Evolutionary conservation across 2,113 vertebrate genomes (phyloP).

Genomic region (Nicator chloris): DNA sequence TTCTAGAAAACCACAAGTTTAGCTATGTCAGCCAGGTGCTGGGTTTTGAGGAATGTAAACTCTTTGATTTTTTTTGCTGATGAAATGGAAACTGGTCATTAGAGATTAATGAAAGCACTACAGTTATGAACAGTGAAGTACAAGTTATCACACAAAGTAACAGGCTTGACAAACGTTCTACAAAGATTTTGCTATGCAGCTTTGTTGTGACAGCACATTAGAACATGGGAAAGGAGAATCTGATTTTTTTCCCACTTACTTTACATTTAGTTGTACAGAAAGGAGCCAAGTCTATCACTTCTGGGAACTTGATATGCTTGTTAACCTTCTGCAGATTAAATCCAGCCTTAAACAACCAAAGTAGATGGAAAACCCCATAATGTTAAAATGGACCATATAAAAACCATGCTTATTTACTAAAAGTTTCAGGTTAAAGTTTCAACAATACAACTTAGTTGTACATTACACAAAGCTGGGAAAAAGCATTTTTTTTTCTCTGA

Average conservation of each 20-base stretch:
- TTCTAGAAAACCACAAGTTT: constrained; percentile 68
- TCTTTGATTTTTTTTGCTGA: neutral
- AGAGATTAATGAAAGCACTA: neutral
- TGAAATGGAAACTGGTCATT: neutral
- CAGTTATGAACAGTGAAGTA: rapidly evolving
- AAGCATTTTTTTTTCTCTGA: neutral
- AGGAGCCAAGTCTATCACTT: constrained; percentile 90
- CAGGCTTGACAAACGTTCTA: neutral
- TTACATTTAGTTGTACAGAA: constrained; percentile 91
- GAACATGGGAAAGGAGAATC: neutral
- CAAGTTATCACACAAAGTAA: neutral
- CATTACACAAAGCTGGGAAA: neutral
- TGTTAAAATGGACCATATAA: neutral
- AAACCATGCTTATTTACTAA: neutral
- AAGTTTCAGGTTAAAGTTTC: neutral
- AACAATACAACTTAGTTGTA: neutral
- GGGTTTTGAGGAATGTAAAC: neutral
- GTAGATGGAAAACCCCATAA: neutral
- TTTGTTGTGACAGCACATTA: neutral
- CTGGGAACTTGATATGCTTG: constrained; percentile 88
- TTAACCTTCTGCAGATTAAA: constrained; percentile 93
- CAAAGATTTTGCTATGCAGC: neutral
- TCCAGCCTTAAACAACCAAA: constrained; percentile 75
- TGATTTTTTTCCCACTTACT: constrained; percentile 71
- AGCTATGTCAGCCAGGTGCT: neutral